Evolutionary conservation across 2,888 invertebrate species (phyloP).

Genomic region (Chalcis sispes): DNA sequence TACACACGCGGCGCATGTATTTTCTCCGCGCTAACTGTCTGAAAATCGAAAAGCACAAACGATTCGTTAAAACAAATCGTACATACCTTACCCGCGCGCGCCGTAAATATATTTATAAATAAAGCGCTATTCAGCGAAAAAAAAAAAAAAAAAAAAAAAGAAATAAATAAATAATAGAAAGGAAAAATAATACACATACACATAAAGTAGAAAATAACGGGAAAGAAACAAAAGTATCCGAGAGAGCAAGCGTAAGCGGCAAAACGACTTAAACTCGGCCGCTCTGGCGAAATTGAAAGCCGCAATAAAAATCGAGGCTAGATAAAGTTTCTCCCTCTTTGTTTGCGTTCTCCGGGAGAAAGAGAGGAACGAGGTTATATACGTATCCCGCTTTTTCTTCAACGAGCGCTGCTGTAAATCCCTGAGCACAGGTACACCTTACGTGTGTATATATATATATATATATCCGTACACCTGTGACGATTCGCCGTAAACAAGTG

Average conservation of each 20-base stretch:
- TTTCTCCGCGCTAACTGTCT: background rate
- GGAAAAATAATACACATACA: background rate
- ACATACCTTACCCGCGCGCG: background rate
- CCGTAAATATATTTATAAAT: conserved; percentile 3
- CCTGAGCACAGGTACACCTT: background rate
- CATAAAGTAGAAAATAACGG: too few species aligned
- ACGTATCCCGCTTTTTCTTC: conserved; percentile 17
- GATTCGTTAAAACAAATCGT: background rate
- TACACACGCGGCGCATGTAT: background rate
- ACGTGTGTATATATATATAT: background rate
- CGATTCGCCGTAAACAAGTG: conserved; percentile 33
- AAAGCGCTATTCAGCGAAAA: background rate
- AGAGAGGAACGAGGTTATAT: conserved; percentile 25
- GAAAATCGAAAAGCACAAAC: background rate
- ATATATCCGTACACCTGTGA: background rate
- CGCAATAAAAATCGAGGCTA: conserved; percentile 47
- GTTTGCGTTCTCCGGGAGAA: conserved; percentile 3
- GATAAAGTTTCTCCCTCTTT: conserved; percentile 51
- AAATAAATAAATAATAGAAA: background rate
- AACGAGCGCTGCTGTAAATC: conserved; percentile 2
- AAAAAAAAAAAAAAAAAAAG: background rate
- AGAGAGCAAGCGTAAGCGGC: too few species aligned
- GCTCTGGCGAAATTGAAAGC: conserved; percentile 15
- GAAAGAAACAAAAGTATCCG: too few species aligned
- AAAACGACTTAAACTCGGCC: background rate